These are phyloP conservation scores for Phengaris arion DNA, from an alignment of 2,888 invertebrate species.

Conservation along the genomic window DNA sequence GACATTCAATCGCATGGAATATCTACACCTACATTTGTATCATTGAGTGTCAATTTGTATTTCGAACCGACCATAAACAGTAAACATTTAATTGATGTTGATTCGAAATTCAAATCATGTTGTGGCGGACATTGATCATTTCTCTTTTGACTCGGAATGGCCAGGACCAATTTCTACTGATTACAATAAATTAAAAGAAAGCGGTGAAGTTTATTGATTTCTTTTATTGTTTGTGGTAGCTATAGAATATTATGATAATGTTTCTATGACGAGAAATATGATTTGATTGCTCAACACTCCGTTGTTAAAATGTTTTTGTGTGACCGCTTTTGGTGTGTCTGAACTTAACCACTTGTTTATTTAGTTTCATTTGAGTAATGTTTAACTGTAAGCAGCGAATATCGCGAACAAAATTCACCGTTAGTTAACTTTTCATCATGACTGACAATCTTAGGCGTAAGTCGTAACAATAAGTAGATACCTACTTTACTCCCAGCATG, in stretches of 20 bases:
- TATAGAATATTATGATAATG: conserved; percentile 2
- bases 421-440: background rate
- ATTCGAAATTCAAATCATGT: conserved; percentile 58
- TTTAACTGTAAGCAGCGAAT: background rate
- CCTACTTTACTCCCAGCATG: background rate
- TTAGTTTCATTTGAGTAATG: background rate
- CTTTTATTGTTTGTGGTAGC: conserved; percentile 24
- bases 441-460: background rate
- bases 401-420: background rate
- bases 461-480: background rate
- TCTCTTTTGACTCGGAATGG: conserved; percentile 60
- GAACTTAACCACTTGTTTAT: background rate
- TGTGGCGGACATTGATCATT: conserved; percentile 46
- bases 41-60: conserved; percentile 42
- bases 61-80: conserved; percentile 49
- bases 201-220: conserved; percentile 38
- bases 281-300: conserved; percentile 7
- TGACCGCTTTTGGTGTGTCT: conserved; percentile 8
- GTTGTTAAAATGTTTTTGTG: conserved; percentile 16
- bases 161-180: conserved; percentile 55
- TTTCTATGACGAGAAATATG: background rate
- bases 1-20: conserved; percentile 50
- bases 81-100: conserved; percentile 46
- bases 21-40: conserved; percentile 51
- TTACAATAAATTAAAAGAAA: conserved; percentile 51